Evolutionary conservation across 2,888 invertebrate species (phyloP).

Genomic region (Parthenolecanium corni): DNA sequence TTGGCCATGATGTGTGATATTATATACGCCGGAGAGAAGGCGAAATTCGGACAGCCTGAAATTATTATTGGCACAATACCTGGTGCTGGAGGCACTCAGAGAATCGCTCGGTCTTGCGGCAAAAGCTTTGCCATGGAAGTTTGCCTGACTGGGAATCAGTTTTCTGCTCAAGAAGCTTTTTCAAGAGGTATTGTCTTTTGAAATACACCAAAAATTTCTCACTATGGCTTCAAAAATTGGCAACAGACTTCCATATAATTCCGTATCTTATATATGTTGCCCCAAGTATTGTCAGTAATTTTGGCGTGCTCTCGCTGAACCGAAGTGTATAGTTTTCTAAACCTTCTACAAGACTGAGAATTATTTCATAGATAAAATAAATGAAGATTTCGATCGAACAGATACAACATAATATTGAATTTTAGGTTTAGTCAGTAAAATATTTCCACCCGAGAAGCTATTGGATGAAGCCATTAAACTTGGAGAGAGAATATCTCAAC

Average conservation of each 20-base stretch:
- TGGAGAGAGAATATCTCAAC: slow-evolving; percentile 83
- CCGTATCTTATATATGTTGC: no score
- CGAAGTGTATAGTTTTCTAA: no score
- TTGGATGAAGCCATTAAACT: slow-evolving; percentile 83
- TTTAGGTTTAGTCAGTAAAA: slow-evolving; percentile 73
- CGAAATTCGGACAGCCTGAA: slow-evolving; percentile 97
- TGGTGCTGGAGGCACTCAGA: slow-evolving; percentile 94
- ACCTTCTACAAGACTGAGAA: no score
- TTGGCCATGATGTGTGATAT: slow-evolving; percentile 99
- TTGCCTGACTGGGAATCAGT: slow-evolving; percentile 81
- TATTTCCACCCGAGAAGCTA: slow-evolving; percentile 76
- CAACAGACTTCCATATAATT: no score
- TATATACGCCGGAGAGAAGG: slow-evolving; percentile 96
- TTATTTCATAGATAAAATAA: no score
- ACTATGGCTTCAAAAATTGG: no score
- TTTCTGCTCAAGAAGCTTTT: slow-evolving; percentile 84
- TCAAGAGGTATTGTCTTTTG: no score
- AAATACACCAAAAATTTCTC: no score
- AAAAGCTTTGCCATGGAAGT: slow-evolving; percentile 99
- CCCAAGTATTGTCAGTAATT: no score
- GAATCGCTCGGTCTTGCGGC: slow-evolving; percentile 70
- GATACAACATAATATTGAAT: no score
- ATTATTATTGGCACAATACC: slow-evolving; percentile 94
- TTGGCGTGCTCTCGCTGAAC: no score
- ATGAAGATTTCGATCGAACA: no score